Evolutionary conservation across 2,797 vertebrate species (phyloP).

Genomic region (Zalophus californianus): DNA sequence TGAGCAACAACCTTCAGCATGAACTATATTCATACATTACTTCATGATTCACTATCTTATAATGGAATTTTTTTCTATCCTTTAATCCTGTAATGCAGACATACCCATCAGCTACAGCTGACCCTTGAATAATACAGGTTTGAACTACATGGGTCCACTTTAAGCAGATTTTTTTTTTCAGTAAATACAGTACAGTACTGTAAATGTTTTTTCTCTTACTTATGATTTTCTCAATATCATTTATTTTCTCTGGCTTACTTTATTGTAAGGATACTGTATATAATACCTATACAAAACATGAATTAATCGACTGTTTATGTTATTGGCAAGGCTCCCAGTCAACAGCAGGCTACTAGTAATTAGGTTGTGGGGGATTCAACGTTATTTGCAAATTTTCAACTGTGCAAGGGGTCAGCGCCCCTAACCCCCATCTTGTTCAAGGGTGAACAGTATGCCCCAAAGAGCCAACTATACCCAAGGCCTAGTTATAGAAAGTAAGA

Average conservation of each 20-base stretch:
- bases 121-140: background rate
- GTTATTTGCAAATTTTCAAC: background rate
- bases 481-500: conserved; percentile 16
- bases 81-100: conserved; percentile 43
- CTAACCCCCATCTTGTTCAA: background rate
- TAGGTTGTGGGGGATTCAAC: background rate
- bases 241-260: background rate
- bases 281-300: background rate
- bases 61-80: conserved; percentile 8
- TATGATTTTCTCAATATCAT: background rate
- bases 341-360: background rate
- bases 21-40: conserved; percentile 1
- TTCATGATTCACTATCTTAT: conserved; percentile 45
- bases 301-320: background rate
- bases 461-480: background rate
- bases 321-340: background rate
- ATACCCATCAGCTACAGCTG: background rate
- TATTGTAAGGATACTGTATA: background rate
- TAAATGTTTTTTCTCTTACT: background rate
- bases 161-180: background rate
- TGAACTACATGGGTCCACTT: background rate
- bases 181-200: background rate
- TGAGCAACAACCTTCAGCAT: background rate
- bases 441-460: background rate
- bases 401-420: background rate